Base-by-base conservation (phyloP, 1,140 invertebrate genomes). In the Thaumetopoea pityocampa region DNA sequence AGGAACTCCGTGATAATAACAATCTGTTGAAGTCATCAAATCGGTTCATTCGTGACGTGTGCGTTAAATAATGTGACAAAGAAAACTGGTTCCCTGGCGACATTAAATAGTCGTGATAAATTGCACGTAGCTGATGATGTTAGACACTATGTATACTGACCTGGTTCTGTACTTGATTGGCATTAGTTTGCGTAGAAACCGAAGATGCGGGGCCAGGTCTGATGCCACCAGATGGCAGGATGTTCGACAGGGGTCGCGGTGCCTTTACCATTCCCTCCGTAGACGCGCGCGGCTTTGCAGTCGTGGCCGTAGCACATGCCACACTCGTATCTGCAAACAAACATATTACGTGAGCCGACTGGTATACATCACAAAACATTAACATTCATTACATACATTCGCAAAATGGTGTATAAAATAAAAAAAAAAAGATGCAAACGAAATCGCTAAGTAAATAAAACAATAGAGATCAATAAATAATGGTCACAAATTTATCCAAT, bases 181-280 rank as follows among this genome's bases (percentile, higher is more conserved):
- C 88, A 18, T 58, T 78, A 2, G 92, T 93, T 77, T 94, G 92
- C 3, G 92, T 93, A 1, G 92, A 93, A 2, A 94, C 92, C 0
- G 91, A 92, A 54, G 90, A 91, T 0, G 73, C 81, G 0, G 92
- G 92, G 18, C 92, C 81, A 0, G 92, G 92, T 23, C 92, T 83
- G 29, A 92, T 92, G 36, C 87, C 87, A 2, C 88, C 80, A 0
- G 91, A 92, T 1, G 91, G 92, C 20, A 92, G 57, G 37, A 92
- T 93, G 67, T 88, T 90, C 1, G 89, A 88, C 9, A 91, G 73
- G 20, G 91, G 88, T 0, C 89, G 86, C 56, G 59, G 74, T 47
- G 59, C 85, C 86, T 83, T 91, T 82, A 89, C 80, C 15, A 86
- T 62, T 3, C 83, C 85, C 12, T 89, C 77, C 0, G 68, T 35